Conservation (phyloP, 23 tunicate genomes). For the Aplidium turbinatum region DNA sequence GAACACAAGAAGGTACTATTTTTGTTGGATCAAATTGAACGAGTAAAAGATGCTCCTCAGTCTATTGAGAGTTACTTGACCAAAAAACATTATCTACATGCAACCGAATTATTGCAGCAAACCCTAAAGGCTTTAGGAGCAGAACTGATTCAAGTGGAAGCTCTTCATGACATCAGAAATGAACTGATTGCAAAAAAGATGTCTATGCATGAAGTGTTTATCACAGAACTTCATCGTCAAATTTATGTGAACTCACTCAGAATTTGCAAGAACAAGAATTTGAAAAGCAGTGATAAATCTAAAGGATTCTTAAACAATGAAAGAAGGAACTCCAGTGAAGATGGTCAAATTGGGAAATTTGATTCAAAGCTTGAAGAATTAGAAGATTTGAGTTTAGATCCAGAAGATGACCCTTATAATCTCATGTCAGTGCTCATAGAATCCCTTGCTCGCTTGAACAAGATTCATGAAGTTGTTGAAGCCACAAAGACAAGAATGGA, state of each 20-base stretch:
- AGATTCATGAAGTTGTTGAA: conserved; percentile 74
- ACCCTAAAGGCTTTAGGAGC: conserved; percentile 41
- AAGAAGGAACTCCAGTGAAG: conserved; percentile 28
- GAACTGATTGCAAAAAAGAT: conserved; percentile 75
- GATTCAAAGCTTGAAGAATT: conserved; percentile 40
- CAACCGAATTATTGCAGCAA: conserved; percentile 63
- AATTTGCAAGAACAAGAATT: not conserved
- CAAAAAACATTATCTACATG: conserved; percentile 76
- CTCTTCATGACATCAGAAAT: conserved; percentile 84
- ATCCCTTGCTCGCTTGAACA: conserved; percentile 50
- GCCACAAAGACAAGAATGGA: conserved; percentile 77
- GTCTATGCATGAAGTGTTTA: conserved; percentile 71
- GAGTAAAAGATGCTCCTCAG: conserved; percentile 83
- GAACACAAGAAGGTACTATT: conserved; percentile 81
- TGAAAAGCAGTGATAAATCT: not conserved
- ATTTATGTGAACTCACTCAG: conserved; percentile 67
- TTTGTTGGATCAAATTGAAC: conserved; percentile 86
- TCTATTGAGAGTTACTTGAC: conserved; percentile 61
- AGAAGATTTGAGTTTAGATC: conserved; percentile 61
- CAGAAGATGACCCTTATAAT: conserved; percentile 64
- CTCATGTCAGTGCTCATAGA: conserved; percentile 76
- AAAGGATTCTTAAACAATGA: not conserved
- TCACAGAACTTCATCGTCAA: conserved; percentile 80
- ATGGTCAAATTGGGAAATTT: conserved; percentile 51
- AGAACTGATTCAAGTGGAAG: conserved; percentile 83